Percentiles rank a stretch among this genome's conserved stretches.
Evolutionary conservation across 2,888 invertebrate genomes (phyloP).

Genomic region (Heliothis peltigera): DNA sequence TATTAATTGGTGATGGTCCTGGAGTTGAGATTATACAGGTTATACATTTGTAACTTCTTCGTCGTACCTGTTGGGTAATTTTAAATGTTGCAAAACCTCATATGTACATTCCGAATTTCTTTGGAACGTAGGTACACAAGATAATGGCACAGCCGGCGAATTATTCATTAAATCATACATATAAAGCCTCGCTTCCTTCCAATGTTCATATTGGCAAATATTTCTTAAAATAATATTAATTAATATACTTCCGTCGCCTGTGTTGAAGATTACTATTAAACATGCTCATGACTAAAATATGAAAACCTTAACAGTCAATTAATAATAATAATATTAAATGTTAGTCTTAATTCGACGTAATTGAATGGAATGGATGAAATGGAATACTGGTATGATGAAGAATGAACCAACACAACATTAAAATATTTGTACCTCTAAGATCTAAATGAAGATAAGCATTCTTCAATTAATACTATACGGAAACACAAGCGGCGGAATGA

Average conservation of each 20-base stretch:
- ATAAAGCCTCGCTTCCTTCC: constrained; percentile 68
- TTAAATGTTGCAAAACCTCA: background rate
- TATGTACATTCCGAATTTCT: too few relatives aligned
- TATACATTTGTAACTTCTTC: too few relatives aligned
- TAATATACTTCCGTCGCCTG: constrained; percentile 61
- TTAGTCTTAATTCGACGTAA: too few relatives aligned
- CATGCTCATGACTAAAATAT: too few relatives aligned
- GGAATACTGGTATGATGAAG: too few relatives aligned
- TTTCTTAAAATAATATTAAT: constrained; percentile 31
- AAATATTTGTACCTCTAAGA: background rate
- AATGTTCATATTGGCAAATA: constrained; percentile 79
- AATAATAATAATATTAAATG: too few relatives aligned
- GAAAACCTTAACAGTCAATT: too few relatives aligned
- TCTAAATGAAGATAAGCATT: background rate
- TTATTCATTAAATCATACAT: constrained; percentile 21
- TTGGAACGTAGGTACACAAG: constrained; percentile 2
- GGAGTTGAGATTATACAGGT: too few relatives aligned
- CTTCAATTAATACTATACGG: background rate
- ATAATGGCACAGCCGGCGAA: constrained; percentile 1
- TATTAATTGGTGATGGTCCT: too few relatives aligned
- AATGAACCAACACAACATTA: too few relatives aligned
- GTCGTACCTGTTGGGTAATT: too few relatives aligned
- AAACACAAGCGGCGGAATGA: constrained; percentile 68
- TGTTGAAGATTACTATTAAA: constrained; percentile 9
- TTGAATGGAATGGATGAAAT: too few relatives aligned